Conservation (phyloP, 2,888 invertebrate genomes). For the Amphipyra tragopoginis region DNA sequence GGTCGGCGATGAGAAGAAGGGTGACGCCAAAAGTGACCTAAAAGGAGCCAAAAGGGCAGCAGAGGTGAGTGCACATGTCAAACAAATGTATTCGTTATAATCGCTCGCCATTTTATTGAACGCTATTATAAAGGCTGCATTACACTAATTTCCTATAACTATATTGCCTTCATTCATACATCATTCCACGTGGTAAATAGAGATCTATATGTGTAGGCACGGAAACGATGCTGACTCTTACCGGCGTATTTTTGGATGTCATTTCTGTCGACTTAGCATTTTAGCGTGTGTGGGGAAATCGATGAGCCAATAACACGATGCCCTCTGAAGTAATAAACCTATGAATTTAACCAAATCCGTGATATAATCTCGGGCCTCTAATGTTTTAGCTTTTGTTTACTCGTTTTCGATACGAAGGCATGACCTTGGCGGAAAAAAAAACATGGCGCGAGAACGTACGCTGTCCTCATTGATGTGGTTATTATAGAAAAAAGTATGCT, state of each 20-base stretch:
- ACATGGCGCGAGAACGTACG: conserved; percentile 88
- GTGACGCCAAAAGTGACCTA: conserved; percentile 93
- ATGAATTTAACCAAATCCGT: conserved; percentile 47
- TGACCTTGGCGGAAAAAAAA: conserved; percentile 89
- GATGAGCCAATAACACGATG: conserved; percentile 77
- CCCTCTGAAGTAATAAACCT: conserved; percentile 50
- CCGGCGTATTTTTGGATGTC: conserved; percentile 87
- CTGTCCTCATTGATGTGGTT: conserved; percentile 74
- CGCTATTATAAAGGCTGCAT: conserved; percentile 71
- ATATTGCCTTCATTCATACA: conserved; percentile 46
- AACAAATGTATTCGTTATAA: conserved; percentile 83
- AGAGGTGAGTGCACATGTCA: conserved; percentile 93
- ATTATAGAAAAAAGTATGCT: conserved; percentile 62
- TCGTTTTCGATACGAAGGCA: conserved; percentile 83
- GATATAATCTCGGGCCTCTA: conserved; percentile 35
- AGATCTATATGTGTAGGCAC: conserved; percentile 47
- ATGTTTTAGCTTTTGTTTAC: conserved; percentile 84
- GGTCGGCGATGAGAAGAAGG: conserved; percentile 94
- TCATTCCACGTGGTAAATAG: conserved; percentile 73
- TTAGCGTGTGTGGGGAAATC: conserved; percentile 80
- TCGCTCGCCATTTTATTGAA: conserved; percentile 89
- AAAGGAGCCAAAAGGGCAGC: conserved; percentile 97
- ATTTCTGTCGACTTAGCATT: conserved; percentile 72
- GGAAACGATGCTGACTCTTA: conserved; percentile 60
- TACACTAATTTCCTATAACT: conserved; percentile 57